Percentiles rank a stretch among this genome's conserved stretches.
phyloP scores from a whole-genome alignment of 2,888 invertebrate species.

The Amblyjoppa proteus region DNA sequence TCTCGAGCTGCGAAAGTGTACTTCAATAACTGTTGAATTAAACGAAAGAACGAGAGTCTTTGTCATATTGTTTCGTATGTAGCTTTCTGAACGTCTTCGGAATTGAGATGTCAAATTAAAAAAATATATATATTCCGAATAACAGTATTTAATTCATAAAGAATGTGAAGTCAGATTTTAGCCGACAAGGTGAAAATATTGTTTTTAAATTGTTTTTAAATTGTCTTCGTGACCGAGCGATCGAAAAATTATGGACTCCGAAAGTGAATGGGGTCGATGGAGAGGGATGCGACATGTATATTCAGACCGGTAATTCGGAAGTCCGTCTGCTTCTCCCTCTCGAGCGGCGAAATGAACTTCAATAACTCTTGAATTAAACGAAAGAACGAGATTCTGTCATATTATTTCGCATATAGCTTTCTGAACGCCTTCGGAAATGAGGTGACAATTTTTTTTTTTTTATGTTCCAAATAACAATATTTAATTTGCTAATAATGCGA shows the following conservation, averaged over 20 bases:
- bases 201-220: too few relatives aligned
- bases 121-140: too few relatives aligned
- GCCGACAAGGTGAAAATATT: too few relatives aligned
- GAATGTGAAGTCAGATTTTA: too few relatives aligned
- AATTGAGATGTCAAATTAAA: neutral
- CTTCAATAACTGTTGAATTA: constrained; percentile 56
- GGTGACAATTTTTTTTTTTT: neutral
- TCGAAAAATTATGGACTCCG: too few relatives aligned
- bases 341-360: constrained; percentile 54
- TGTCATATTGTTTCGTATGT: constrained; percentile 18
- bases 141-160: neutral
- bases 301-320: too few relatives aligned
- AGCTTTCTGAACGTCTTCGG: neutral
- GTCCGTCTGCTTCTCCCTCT: too few relatives aligned
- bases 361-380: constrained; percentile 55
- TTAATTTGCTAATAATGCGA: neutral
- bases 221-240: too few relatives aligned
- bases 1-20: constrained; percentile 54
- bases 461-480: neutral
- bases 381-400: constrained; percentile 30
- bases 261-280: too few relatives aligned
- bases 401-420: constrained; percentile 17
- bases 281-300: too few relatives aligned
- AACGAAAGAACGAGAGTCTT: constrained; percentile 42
- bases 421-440: neutral